Percentiles rank a stretch among this genome's conserved stretches.
Evolutionary conservation across 2,888 invertebrate genomes (phyloP).

Genomic region (Clistopyga incitator): DNA sequence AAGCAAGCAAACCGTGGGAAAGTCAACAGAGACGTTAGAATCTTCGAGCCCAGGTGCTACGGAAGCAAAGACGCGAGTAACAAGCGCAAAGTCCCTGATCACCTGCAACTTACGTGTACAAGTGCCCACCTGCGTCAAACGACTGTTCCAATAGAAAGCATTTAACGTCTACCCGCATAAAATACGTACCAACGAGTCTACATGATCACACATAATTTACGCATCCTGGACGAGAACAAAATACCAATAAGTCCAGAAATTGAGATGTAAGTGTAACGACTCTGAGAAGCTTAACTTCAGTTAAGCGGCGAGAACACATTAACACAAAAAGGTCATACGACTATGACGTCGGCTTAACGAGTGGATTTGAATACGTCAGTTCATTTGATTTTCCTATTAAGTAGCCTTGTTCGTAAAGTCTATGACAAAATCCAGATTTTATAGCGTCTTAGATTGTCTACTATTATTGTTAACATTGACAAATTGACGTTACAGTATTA

Average conservation of each 20-base stretch:
- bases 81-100: constrained; percentile 68
- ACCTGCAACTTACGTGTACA: constrained; percentile 72
- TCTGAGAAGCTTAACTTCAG: constrained; percentile 22
- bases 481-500: no score
- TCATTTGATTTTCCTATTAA: constrained; percentile 12
- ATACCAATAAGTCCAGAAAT: neutral
- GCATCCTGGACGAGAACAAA: neutral
- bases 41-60: constrained; percentile 74
- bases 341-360: no score
- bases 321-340: constrained; percentile 1
- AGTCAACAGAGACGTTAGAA: constrained; percentile 63
- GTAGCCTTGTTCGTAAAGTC: no score
- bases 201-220: constrained; percentile 1
- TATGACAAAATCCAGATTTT: no score
- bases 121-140: constrained; percentile 56
- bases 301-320: neutral
- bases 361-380: constrained; percentile 49
- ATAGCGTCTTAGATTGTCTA: no score
- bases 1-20: constrained; percentile 43
- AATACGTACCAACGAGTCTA: neutral
- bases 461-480: no score
- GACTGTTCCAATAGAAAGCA: constrained; percentile 25
- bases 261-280: constrained; percentile 31
- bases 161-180: constrained; percentile 39
- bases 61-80: constrained; percentile 69